A percentile compares a stretch with the other conserved stretches of the same genome.
These are phyloP conservation scores for Redunca redunca DNA, from an alignment of 2,113 vertebrate genomes.

Conservation along the genomic window DNA sequence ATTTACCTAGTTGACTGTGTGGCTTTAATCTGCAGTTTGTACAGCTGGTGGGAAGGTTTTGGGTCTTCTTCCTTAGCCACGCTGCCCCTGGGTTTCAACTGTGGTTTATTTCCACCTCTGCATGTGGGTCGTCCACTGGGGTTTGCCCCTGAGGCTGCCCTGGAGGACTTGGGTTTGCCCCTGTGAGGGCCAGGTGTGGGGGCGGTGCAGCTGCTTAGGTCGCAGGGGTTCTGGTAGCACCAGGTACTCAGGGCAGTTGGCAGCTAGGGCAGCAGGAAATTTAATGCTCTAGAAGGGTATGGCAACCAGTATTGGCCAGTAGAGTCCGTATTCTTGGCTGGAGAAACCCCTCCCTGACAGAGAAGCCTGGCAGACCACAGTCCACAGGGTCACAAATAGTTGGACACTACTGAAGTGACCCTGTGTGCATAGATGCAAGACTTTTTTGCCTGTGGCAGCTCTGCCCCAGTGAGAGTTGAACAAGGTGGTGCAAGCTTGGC, in stretches of 20 bases:
- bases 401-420: rapidly evolving
- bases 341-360: background rate
- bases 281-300: background rate
- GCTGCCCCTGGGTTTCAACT: background rate
- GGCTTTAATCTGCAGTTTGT: background rate
- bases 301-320: background rate
- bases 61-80: rapidly evolving
- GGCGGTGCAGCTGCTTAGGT: background rate
- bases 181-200: background rate
- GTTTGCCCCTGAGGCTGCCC: background rate
- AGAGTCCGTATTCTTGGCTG: background rate
- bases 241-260: background rate
- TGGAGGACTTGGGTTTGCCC: too few species aligned
- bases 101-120: background rate
- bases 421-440: rapidly evolving
- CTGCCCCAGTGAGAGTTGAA: background rate
- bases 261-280: background rate
- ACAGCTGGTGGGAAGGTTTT: background rate
- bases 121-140: background rate
- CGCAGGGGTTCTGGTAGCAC: background rate
- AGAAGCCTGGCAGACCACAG: background rate
- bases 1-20: background rate
- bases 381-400: background rate
- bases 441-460: background rate
- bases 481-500: background rate